These are phyloP conservation scores for Clarias fuscus DNA, from an alignment of 2,797 vertebrate species.

Conservation along the genomic window DNA sequence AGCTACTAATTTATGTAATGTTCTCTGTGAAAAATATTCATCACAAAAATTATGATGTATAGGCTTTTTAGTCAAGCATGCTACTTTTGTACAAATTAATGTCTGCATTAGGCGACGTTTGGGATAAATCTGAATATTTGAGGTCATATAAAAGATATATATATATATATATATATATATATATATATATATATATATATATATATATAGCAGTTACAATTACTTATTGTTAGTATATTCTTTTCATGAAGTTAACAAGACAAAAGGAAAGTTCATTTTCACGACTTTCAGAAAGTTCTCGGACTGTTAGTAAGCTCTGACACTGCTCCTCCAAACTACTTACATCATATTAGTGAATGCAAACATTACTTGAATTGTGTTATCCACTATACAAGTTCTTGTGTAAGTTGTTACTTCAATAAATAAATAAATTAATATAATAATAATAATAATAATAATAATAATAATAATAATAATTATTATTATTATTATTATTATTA, in stretches of 20 bases:
- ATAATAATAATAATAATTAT: neutral
- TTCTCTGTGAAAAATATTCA: neutral
- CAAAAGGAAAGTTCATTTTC: neutral
- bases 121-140: neutral
- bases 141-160: neutral
- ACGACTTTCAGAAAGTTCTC: too few relatives aligned
- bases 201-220: too few relatives aligned
- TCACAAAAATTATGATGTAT: neutral
- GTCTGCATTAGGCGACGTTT: neutral
- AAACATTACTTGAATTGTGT: too few relatives aligned
- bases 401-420: neutral
- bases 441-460: neutral
- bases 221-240: too few relatives aligned
- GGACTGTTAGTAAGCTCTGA: too few relatives aligned
- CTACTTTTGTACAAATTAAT: constrained; percentile 22
- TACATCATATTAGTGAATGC: too few relatives aligned
- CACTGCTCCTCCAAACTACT: too few relatives aligned
- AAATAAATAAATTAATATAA: neutral
- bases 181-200: too few relatives aligned
- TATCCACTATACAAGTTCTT: too few relatives aligned
- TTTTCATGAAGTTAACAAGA: neutral
- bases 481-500: too few relatives aligned
- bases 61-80: constrained; percentile 5
- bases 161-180: too few relatives aligned
- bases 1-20: constrained; percentile 30